Conservation (phyloP, 1,140 invertebrate species). For the Drosophila santomea region DNA sequence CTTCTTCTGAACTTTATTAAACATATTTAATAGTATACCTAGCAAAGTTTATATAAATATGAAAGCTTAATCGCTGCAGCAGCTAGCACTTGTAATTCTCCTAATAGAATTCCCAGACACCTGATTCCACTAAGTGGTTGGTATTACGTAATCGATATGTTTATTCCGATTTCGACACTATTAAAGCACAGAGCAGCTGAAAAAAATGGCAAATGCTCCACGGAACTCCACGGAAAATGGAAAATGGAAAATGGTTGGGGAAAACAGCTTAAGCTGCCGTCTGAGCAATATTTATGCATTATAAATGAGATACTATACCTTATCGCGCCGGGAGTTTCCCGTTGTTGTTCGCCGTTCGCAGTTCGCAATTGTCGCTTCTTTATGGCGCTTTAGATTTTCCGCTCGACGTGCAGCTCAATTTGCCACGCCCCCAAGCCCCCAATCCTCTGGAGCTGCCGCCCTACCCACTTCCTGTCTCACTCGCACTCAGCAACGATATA, state of each 20-base stretch:
- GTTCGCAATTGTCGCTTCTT: conserved; percentile 62
- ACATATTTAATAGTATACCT: too few relatives aligned
- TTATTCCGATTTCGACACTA: conserved; percentile 1
- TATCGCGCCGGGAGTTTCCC: conserved; percentile 45
- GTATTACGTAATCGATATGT: conserved; percentile 19
- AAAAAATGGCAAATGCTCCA: conserved; percentile 2
- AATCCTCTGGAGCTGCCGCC: not conserved
- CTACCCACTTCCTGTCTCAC: conserved; percentile 3
- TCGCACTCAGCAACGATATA: not conserved
- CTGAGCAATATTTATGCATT: conserved; percentile 45
- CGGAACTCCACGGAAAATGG: too few relatives aligned
- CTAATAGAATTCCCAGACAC: not conserved
- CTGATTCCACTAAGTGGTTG: not conserved
- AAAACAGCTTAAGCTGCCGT: conserved; percentile 12
- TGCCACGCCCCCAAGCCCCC: conserved; percentile 34
- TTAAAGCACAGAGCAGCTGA: not conserved
- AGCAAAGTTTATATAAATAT: too few relatives aligned
- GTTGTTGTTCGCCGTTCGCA: conserved; percentile 35
- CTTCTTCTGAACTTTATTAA: not conserved
- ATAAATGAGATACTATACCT: conserved; percentile 34
- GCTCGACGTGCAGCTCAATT: conserved; percentile 67
- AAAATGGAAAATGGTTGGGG: too few relatives aligned
- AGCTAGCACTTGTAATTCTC: not conserved
- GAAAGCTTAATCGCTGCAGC: too few relatives aligned
- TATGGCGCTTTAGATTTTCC: conserved; percentile 61